Percentiles rank a stretch among this genome's conserved stretches.
Evolutionary conservation across 2,797 vertebrate species (phyloP).

Genomic region (Pipistrellus kuhlii): DNA sequence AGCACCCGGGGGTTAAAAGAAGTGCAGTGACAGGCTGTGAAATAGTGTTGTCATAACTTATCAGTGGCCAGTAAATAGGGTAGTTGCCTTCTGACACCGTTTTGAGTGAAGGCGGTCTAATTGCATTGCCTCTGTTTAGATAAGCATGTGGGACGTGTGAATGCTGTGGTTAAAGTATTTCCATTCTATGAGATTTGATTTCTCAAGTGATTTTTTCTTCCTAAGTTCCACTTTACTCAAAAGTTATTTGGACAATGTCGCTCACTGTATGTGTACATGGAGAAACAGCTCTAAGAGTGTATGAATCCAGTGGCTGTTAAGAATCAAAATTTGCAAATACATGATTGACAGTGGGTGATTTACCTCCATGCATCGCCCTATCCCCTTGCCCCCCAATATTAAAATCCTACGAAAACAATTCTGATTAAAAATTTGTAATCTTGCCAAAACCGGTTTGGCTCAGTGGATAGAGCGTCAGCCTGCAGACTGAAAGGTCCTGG

Average conservation of each 20-base stretch:
- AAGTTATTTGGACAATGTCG: slow-evolving; percentile 80
- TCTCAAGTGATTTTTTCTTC: slow-evolving; percentile 78
- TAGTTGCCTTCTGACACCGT: slow-evolving; percentile 71
- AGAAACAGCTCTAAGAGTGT: slow-evolving; percentile 54
- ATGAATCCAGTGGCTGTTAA: slow-evolving; percentile 39
- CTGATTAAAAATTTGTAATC: slow-evolving; percentile 51
- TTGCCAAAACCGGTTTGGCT: too few relatives aligned
- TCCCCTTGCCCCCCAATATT: neutral
- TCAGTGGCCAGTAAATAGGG: slow-evolving; percentile 64
- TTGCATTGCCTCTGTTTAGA: slow-evolving; percentile 75
- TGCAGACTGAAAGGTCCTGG: too few relatives aligned
- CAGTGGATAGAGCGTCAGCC: too few relatives aligned
- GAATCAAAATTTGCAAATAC: neutral
- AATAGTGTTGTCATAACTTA: slow-evolving; percentile 77
- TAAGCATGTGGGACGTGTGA: slow-evolving; percentile 74
- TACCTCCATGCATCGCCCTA: neutral
- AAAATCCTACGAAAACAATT: slow-evolving; percentile 69
- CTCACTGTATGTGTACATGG: slow-evolving; percentile 67
- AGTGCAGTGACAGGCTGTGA: slow-evolving; percentile 66
- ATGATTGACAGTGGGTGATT: slow-evolving; percentile 16
- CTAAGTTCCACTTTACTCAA: slow-evolving; percentile 76
- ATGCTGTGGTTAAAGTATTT: slow-evolving; percentile 70
- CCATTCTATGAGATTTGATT: slow-evolving; percentile 77
- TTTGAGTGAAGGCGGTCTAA: slow-evolving; percentile 79
- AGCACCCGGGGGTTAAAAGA: slow-evolving; percentile 64